Conservation (phyloP, 2,888 invertebrate species). For the Chironomus riparius region DNA sequence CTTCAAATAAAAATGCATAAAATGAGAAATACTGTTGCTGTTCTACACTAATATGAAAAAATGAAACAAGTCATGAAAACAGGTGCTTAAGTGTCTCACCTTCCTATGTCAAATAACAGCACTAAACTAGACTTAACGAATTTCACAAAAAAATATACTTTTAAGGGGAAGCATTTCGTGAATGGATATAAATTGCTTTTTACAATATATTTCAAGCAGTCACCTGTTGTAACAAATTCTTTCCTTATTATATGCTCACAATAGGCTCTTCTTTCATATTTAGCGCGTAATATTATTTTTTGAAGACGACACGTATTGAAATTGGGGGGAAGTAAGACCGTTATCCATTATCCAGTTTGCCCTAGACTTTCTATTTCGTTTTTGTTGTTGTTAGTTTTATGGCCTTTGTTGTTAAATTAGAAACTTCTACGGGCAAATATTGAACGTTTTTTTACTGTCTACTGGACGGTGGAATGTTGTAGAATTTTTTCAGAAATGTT, state of each 20-base stretch:
- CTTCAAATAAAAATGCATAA: conserved; percentile 3
- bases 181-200: conserved; percentile 23
- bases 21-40: background rate
- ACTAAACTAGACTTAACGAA: conserved; percentile 14
- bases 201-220: background rate
- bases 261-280: no score
- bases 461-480: no score
- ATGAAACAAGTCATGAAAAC: background rate
- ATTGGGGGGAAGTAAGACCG: background rate
- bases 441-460: no score
- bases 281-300: background rate
- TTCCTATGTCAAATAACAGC: background rate
- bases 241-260: background rate
- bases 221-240: conserved; percentile 20
- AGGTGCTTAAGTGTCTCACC: conserved; percentile 21
- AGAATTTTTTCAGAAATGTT: no score
- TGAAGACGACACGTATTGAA: background rate
- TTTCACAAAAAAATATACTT: background rate
- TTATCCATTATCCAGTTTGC: background rate
- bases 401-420: no score
- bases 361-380: background rate
- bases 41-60: background rate
- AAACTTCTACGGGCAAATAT: no score
- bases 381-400: background rate
- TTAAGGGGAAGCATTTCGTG: conserved; percentile 19